A percentile compares a stretch with the other conserved stretches of the same genome.
These are phyloP conservation scores for Pipistrellus kuhlii DNA, from an alignment of 2,797 vertebrate genomes.

Conservation along the genomic window DNA sequence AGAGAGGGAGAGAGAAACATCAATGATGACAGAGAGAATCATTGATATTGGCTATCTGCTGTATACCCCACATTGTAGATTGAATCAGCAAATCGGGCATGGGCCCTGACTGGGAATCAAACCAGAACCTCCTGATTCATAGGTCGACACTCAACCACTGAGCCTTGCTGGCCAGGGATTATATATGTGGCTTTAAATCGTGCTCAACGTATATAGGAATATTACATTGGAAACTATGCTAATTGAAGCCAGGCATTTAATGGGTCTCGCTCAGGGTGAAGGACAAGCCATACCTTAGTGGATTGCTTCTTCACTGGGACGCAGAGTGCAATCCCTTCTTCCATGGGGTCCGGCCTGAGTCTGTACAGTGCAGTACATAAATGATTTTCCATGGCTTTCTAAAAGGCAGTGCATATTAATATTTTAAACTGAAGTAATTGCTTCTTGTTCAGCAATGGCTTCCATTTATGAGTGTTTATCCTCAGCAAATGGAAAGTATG, in stretches of 20 bases:
- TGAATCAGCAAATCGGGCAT: too few relatives aligned
- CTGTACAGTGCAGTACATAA: conserved; percentile 85
- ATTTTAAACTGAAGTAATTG: conserved; percentile 92
- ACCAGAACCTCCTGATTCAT: too few relatives aligned
- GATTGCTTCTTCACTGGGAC: conserved; percentile 81
- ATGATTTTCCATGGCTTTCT: conserved; percentile 89
- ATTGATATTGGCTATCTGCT: too few relatives aligned
- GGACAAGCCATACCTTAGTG: conserved; percentile 76
- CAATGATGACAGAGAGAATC: too few relatives aligned
- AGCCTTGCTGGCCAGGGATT: too few relatives aligned
- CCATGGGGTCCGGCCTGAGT: conserved; percentile 82
- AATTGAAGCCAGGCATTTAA: conserved; percentile 81
- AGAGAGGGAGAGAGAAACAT: too few relatives aligned
- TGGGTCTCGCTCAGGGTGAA: conserved; percentile 81
- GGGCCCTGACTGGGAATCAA: too few relatives aligned
- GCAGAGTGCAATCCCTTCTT: conserved; percentile 80
- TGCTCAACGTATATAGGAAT: conserved; percentile 67
- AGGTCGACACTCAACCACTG: too few relatives aligned
- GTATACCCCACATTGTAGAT: too few relatives aligned
- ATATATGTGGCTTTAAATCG: conserved; percentile 66
- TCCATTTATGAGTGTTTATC: conserved; percentile 91
- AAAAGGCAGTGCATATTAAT: conserved; percentile 89
- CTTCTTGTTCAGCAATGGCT: conserved; percentile 89
- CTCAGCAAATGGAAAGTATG: conserved; percentile 90
- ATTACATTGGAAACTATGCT: conserved; percentile 76